These are phyloP conservation scores for Polypedilum vanderplanki DNA, from an alignment of 1,140 invertebrate species.

Conservation along the genomic window DNA sequence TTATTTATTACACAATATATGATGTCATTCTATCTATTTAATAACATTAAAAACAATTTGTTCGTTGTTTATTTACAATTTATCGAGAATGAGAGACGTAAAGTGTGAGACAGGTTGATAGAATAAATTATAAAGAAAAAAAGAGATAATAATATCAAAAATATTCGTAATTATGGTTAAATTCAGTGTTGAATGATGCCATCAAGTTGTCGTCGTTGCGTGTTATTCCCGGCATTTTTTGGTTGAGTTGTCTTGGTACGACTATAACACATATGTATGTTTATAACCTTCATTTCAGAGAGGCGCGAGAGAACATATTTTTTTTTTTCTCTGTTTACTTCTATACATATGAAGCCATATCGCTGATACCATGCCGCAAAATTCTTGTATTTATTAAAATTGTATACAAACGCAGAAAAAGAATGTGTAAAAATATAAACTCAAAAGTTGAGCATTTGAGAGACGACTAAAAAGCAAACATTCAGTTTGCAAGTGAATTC, in stretches of 20 bases:
- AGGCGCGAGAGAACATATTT: neutral
- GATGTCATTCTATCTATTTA: slow-evolving; percentile 1
- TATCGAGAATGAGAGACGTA: too few relatives aligned
- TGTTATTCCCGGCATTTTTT: too few relatives aligned
- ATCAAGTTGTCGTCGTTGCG: too few relatives aligned
- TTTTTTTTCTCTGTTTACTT: neutral
- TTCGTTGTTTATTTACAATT: too few relatives aligned
- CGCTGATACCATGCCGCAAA: slow-evolving; percentile 9
- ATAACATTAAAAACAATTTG: neutral
- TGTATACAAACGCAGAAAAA: neutral
- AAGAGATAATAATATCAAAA: too few relatives aligned
- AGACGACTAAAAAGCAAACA: neutral
- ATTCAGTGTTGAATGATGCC: too few relatives aligned
- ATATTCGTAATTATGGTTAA: too few relatives aligned
- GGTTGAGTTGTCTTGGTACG: too few relatives aligned
- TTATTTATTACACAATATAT: slow-evolving; percentile 15
- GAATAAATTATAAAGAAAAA: too few relatives aligned
- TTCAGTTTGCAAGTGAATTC: slow-evolving; percentile 29
- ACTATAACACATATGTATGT: too few relatives aligned
- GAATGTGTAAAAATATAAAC: neutral
- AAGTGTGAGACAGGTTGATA: too few relatives aligned
- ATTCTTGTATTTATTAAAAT: slow-evolving; percentile 14
- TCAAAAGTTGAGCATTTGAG: neutral
- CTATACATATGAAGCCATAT: slow-evolving; percentile 12
- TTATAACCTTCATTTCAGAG: neutral